Base-by-base conservation (phyloP, 2,888 invertebrate genomes). In the Nymphalis urticae region DNA sequence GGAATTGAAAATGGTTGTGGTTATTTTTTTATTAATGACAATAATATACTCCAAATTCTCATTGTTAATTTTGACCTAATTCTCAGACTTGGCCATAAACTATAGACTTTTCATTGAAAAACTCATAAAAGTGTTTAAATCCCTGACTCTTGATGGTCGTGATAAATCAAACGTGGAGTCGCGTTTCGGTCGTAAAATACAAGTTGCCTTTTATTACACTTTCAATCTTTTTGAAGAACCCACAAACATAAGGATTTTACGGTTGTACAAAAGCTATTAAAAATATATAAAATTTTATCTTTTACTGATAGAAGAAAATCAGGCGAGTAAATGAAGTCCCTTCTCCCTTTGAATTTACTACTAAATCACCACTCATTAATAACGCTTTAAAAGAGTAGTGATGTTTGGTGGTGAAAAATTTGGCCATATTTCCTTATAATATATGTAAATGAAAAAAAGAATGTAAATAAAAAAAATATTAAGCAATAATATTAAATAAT, bases 191-290 rank as follows among this genome's bases (percentile, higher is more conserved):
- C 66, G 47, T 66, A 62, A 66, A 66, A 27, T 54, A 54, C 10
- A 66, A 66, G 62, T 54, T 62, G 54, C 32, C 42, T 66, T 66
- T 66, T 66, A 66, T 66, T 66, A 56, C 66, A 66, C 54, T 66
- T 66, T 66, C 62, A 66, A 62, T 66, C 66, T 66, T 62, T 66
- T 66, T 66, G 66, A 62, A 42, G 58, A 56, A 56, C 6, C 54
- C 58, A 36, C 58, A 36, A 42, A 42, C 42, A 58, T 58, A 36
- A 42, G 10, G n/a, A 58, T 58, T 58, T 58, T 58, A 58, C 54
- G 17, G 32, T 32, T 56, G 32, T 56, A 56, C 32, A 17, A 32
- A 32, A 17, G n/a, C 17, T 56, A 56, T 32, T 56, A 56, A 56
- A 56, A 17, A 56, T 32, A 32, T 17, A 32, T 56, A 27, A 56